phyloP scores from a whole-genome alignment of 2,113 vertebrate species.

The Echinops telfairi region DNA sequence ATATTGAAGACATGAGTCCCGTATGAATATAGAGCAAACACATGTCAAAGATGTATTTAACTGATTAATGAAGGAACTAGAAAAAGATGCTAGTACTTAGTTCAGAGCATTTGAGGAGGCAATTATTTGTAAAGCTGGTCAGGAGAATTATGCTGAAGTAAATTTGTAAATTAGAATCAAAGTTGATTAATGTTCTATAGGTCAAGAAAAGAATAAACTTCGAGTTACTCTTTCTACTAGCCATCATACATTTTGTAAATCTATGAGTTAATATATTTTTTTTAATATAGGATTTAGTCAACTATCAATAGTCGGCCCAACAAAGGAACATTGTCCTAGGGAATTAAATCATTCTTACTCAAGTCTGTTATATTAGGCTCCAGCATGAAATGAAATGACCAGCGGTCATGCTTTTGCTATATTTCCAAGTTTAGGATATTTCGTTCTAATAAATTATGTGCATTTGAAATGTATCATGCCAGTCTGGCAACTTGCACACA shows the following conservation, averaged over 20 bases:
- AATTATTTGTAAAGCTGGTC: slow-evolving; percentile 18
- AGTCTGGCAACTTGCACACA: background rate
- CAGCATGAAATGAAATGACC: background rate
- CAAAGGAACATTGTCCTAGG: background rate
- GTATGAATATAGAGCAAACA: background rate
- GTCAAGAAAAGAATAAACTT: background rate
- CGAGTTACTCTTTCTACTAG: slow-evolving; percentile 45
- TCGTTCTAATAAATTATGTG: background rate
- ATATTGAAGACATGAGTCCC: slow-evolving; percentile 28
- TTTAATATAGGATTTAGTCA: background rate
- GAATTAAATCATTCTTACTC: background rate
- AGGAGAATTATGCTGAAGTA: background rate
- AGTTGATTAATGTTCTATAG: background rate
- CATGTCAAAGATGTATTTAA: background rate
- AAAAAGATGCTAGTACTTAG: background rate
- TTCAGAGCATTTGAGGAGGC: slow-evolving; percentile 15
- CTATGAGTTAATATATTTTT: background rate
- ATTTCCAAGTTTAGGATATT: slow-evolving; percentile 37
- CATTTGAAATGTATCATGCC: background rate
- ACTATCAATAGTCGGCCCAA: background rate
- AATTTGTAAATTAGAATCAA: slow-evolving; percentile 6
- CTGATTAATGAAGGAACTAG: slow-evolving; percentile 5
- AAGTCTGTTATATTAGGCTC: background rate
- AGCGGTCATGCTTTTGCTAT: background rate
- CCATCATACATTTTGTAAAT: slow-evolving; percentile 42